Evolutionary conservation across 2,888 invertebrate species (phyloP).

Genomic region (Diarsia mendica): DNA sequence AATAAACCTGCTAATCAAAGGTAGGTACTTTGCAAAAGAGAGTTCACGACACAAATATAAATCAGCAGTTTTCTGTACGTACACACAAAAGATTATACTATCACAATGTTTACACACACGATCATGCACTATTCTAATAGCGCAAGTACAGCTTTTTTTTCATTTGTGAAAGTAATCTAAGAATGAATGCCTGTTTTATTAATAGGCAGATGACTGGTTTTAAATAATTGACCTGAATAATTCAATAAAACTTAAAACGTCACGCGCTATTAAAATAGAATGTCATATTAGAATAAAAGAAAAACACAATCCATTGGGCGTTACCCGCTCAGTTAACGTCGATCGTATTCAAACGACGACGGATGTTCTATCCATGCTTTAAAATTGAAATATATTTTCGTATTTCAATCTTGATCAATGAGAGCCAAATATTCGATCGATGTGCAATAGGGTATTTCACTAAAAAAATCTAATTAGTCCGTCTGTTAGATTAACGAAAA

Average conservation of each 20-base stretch:
- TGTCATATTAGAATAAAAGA: conserved; percentile 43
- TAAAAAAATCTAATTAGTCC: too few relatives aligned
- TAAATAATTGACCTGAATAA: not conserved
- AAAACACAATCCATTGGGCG: conserved; percentile 62
- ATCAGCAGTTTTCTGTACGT: conserved; percentile 73
- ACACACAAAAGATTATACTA: conserved; percentile 77
- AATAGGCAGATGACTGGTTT: conserved; percentile 1
- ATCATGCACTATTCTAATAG: conserved; percentile 57
- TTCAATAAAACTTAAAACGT: conserved; percentile 17
- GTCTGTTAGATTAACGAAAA: too few relatives aligned
- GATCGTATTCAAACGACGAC: not conserved
- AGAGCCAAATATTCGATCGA: not conserved
- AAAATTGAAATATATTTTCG: not conserved
- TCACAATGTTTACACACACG: conserved; percentile 78
- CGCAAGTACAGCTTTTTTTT: conserved; percentile 22
- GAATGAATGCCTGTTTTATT: not conserved
- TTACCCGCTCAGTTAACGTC: conserved; percentile 27
- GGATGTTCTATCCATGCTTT: not conserved
- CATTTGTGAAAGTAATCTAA: not conserved
- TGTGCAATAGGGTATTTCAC: too few relatives aligned
- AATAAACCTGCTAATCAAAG: conserved; percentile 83
- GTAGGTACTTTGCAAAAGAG: conserved; percentile 84
- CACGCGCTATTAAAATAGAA: conserved; percentile 51
- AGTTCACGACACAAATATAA: conserved; percentile 77
- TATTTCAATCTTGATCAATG: not conserved